These are phyloP conservation scores for Orthonychiurus folsomi DNA, from an alignment of 2,888 invertebrate species.

Conservation along the genomic window DNA sequence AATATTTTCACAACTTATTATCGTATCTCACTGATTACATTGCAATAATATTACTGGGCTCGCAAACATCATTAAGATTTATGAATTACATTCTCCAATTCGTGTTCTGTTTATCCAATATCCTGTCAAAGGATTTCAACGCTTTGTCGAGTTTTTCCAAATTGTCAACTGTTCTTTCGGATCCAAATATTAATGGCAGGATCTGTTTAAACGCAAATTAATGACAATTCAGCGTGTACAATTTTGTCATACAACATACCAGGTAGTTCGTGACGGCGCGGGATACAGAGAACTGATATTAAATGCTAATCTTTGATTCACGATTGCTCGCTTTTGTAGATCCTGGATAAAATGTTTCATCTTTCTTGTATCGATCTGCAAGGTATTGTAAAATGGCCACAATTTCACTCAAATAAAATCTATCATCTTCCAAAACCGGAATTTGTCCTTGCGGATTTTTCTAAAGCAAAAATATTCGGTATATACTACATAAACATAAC, in stretches of 20 bases:
- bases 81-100: too few species aligned
- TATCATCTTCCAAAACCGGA: slow-evolving; percentile 62
- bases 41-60: too few species aligned
- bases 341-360: slow-evolving; percentile 62
- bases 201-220: background rate
- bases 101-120: slow-evolving; percentile 54
- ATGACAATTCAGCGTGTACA: background rate
- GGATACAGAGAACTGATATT: slow-evolving; percentile 67
- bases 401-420: slow-evolving; percentile 39
- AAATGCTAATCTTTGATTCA: slow-evolving; percentile 70
- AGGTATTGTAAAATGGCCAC: slow-evolving; percentile 61
- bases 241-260: slow-evolving; percentile 49
- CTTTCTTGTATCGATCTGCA: slow-evolving; percentile 62
- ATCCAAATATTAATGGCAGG: slow-evolving; percentile 67
- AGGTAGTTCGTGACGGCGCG: slow-evolving; percentile 57
- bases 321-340: slow-evolving; percentile 58
- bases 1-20: too few species aligned
- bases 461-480: slow-evolving; percentile 26
- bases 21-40: too few species aligned
- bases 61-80: too few species aligned
- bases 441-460: slow-evolving; percentile 45
- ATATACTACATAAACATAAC: too few species aligned
- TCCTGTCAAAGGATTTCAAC: slow-evolving; percentile 58
- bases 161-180: slow-evolving; percentile 57
- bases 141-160: slow-evolving; percentile 61